Conservation (phyloP, 2,888 invertebrate species). For the Euzetes globulus region DNA sequence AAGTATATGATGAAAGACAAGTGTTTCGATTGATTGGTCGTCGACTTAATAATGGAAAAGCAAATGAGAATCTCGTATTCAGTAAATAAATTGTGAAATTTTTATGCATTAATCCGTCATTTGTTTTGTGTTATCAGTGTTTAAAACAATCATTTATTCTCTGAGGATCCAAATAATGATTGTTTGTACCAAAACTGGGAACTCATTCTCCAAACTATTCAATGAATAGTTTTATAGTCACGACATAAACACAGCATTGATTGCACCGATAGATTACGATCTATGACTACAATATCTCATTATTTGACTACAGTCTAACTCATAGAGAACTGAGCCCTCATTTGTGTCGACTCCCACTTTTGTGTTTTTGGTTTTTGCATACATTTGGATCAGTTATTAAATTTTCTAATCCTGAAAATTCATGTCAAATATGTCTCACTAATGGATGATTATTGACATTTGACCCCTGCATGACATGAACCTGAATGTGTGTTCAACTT, state of each 20-base stretch:
- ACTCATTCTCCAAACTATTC: neutral
- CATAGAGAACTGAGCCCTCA: neutral
- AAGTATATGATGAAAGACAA: too few species aligned
- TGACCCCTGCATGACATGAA: conserved; percentile 21
- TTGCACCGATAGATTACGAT: conserved; percentile 19
- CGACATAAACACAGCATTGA: neutral
- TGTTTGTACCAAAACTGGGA: neutral
- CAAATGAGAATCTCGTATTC: too few species aligned
- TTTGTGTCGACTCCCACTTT: conserved; percentile 14
- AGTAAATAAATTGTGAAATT: too few species aligned
- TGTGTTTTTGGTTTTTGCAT: neutral
- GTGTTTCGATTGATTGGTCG: too few species aligned
- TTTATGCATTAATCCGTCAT: too few species aligned
- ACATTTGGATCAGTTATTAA: conserved; percentile 18
- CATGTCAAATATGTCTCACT: conserved; percentile 22
- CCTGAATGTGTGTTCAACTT: neutral
- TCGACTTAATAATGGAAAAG: too few species aligned
- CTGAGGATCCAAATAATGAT: neutral
- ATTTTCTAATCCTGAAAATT: neutral
- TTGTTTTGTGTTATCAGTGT: too few species aligned
- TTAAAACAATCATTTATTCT: too few species aligned
- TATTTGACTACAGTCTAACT: neutral
- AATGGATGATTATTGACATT: conserved; percentile 21
- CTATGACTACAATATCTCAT: neutral
- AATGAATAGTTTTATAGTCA: conserved; percentile 6